These are phyloP conservation scores for Aphelenchoides fujianensis DNA, from an alignment of 1,140 invertebrate species.

Conservation along the genomic window DNA sequence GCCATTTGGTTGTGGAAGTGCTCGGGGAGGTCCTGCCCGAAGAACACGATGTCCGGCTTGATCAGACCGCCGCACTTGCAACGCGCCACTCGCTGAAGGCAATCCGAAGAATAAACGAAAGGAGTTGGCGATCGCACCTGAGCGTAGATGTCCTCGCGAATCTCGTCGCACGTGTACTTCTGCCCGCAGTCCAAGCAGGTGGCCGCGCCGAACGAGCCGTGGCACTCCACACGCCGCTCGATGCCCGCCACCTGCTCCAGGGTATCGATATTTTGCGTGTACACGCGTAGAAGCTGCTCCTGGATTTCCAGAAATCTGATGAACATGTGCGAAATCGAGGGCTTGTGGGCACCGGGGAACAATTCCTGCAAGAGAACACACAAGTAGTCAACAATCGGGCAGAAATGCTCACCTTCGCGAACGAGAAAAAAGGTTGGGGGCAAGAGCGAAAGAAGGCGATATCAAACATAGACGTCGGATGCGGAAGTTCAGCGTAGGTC, in stretches of 20 bases:
- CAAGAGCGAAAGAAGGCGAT: constrained; percentile 81
- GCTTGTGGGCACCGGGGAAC: constrained; percentile 63
- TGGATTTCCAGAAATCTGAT: constrained; percentile 78
- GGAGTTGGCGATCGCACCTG: constrained; percentile 29
- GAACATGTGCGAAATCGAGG: constrained; percentile 79
- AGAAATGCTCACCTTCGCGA: constrained; percentile 68
- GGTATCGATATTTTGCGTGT: constrained; percentile 90
- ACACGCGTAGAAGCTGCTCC: constrained; percentile 78
- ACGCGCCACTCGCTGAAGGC: constrained; percentile 69
- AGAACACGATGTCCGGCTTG: constrained; percentile 91
- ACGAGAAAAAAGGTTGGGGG: constrained; percentile 84
- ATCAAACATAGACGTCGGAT: constrained; percentile 87
- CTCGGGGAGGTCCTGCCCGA: constrained; percentile 79
- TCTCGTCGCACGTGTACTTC: constrained; percentile 39
- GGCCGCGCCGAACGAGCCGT: constrained; percentile 64
- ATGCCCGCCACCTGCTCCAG: constrained; percentile 82
- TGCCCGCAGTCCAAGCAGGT: constrained; percentile 38
- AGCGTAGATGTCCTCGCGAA: constrained; percentile 33
- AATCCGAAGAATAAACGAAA: constrained; percentile 29
- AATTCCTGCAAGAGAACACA: constrained; percentile 46
- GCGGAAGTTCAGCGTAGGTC: constrained; percentile 80
- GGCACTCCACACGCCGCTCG: constrained; percentile 44
- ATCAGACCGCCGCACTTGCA: constrained; percentile 73
- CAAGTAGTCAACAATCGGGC: constrained; percentile 6
- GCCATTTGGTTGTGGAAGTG: constrained; percentile 44